phyloP scores from a whole-genome alignment of 2,888 invertebrate genomes.

The Sinhomidia bicolor region DNA sequence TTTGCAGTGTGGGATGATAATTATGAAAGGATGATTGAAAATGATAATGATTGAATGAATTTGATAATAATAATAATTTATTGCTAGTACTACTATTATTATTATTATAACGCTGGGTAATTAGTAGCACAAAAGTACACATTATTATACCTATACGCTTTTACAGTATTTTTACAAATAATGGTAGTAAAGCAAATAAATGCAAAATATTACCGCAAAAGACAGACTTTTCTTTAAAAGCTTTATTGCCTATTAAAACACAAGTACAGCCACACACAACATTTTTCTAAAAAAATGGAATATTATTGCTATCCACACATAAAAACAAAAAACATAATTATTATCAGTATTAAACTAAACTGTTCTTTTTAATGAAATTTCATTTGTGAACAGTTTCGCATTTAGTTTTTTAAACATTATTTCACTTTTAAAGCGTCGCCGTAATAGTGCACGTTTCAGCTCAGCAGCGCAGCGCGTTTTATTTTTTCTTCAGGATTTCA shows the following conservation, averaged over 20 bases:
- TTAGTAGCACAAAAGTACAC: background rate
- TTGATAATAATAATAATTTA: background rate
- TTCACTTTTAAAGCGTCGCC: background rate
- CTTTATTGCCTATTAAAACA: conserved; percentile 39
- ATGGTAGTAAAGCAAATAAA: conserved; percentile 23
- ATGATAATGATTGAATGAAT: background rate
- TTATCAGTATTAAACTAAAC: too few relatives aligned
- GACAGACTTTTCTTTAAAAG: conserved; percentile 38
- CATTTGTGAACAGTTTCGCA: background rate
- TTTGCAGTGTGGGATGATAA: background rate
- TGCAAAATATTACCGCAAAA: conserved; percentile 46
- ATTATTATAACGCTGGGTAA: background rate
- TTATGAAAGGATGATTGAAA: background rate
- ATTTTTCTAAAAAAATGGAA: background rate
- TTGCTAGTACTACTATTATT: background rate
- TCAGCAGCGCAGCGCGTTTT: conserved; percentile 32
- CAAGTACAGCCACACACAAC: background rate
- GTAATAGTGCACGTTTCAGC: conserved; percentile 31
- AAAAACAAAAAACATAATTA: background rate
- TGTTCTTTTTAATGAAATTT: background rate
- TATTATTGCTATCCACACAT: background rate
- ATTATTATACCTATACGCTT: background rate
- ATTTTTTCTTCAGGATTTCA: background rate
- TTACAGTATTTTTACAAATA: conserved; percentile 38
- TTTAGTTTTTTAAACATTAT: background rate